A percentile compares a stretch with the other conserved stretches of the same genome.
Evolutionary conservation across 2,888 invertebrate genomes (phyloP).

Genomic region (Stenolophus ochropezus): DNA sequence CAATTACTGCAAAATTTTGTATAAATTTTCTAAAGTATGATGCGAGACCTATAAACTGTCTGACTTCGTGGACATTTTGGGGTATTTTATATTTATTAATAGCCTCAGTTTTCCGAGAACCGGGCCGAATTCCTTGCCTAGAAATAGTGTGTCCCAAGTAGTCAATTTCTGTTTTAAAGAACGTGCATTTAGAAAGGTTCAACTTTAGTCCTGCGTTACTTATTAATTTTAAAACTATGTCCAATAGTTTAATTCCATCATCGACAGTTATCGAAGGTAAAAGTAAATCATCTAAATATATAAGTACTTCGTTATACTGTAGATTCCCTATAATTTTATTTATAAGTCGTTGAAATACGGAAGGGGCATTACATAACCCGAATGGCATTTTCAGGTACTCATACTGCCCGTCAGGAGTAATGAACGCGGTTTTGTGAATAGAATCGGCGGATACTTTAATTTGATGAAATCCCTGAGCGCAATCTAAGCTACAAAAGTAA

Average conservation of each 20-base stretch:
- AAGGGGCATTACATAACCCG: slow-evolving; percentile 67
- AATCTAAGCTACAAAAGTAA: slow-evolving; percentile 66
- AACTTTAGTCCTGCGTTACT: not conserved
- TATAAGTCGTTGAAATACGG: slow-evolving; percentile 66
- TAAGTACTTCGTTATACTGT: slow-evolving; percentile 51
- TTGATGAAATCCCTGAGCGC: slow-evolving; percentile 67
- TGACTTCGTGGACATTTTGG: slow-evolving; percentile 63
- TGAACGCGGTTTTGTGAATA: slow-evolving; percentile 66
- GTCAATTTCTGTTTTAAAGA: slow-evolving; percentile 50
- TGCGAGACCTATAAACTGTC: not conserved
- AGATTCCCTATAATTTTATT: slow-evolving; percentile 63
- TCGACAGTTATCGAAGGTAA: not conserved
- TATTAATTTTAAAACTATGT: not conserved
- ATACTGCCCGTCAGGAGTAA: slow-evolving; percentile 67
- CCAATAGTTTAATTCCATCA: not conserved
- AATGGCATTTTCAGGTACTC: slow-evolving; percentile 67
- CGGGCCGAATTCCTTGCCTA: slow-evolving; percentile 62
- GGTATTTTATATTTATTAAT: slow-evolving; percentile 45
- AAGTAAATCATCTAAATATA: slow-evolving; percentile 60
- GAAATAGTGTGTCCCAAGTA: slow-evolving; percentile 57
- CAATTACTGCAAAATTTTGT: not conserved
- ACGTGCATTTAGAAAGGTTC: not conserved
- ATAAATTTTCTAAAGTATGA: slow-evolving; percentile 47
- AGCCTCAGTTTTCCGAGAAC: slow-evolving; percentile 63
- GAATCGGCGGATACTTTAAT: slow-evolving; percentile 65